A percentile compares a stretch with the other conserved stretches of the same genome.
Conservation (phyloP, 64 coral and sea anemone species). For the Astreopora myriophthalma region DNA sequence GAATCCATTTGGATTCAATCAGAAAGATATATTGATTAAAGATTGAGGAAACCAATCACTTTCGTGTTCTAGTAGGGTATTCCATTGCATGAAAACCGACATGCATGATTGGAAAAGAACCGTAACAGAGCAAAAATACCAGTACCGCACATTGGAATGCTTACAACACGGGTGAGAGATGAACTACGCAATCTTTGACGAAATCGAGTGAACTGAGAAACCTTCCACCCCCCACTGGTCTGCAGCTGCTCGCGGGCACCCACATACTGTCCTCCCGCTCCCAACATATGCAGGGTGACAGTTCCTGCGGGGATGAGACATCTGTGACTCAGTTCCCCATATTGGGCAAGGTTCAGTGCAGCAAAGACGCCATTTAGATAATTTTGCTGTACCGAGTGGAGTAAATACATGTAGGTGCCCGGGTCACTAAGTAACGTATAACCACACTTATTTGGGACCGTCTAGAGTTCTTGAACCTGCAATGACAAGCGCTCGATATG, state of each 20-base stretch:
- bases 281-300: not conserved
- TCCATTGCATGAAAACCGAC: too few species aligned
- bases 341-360: not conserved
- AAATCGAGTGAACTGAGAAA: not conserved
- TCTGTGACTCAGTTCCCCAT: not conserved
- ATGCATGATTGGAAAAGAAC: too few species aligned
- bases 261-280: not conserved
- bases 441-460: not conserved
- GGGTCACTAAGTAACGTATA: too few species aligned
- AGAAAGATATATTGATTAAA: too few species aligned
- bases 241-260: not conserved
- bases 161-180: not conserved
- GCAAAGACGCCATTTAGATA: not conserved
- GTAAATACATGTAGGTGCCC: too few species aligned
- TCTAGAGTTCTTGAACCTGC: not conserved
- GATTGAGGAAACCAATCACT: too few species aligned
- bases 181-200: not conserved
- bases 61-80: too few species aligned
- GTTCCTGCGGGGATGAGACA: not conserved
- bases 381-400: too few species aligned
- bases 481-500: not conserved
- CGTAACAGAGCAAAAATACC: not conserved
- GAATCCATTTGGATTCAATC: too few species aligned
- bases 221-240: not conserved
- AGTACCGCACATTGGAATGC: not conserved